Evolutionary conservation across 2,113 vertebrate genomes (phyloP).

Genomic region (Ctenomys sociabilis): DNA sequence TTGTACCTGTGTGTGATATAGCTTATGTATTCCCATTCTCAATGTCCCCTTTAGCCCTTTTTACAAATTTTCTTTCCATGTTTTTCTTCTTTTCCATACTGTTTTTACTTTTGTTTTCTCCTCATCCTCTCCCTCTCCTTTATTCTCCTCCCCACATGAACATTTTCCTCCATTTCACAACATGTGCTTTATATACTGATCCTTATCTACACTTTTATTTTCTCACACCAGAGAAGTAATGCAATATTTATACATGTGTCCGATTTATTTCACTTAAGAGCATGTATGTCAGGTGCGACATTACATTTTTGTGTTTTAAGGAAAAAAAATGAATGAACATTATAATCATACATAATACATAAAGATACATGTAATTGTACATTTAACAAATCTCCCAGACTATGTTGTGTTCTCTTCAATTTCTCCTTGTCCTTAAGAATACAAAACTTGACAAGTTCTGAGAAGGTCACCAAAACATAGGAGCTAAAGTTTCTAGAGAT

Average conservation of each 20-base stretch:
- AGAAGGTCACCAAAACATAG: neutral
- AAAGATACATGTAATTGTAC: neutral
- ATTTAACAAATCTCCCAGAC: neutral
- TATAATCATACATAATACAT: neutral
- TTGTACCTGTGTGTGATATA: neutral
- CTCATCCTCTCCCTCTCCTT: neutral
- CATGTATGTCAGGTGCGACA: neutral
- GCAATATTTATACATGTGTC: neutral
- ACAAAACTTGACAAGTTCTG: neutral
- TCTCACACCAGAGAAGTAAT: neutral
- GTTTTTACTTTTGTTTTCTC: neutral
- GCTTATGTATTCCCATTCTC: neutral
- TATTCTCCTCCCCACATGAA: neutral
- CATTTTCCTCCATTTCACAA: neutral
- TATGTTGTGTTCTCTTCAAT: neutral
- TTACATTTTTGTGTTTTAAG: neutral
- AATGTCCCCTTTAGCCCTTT: neutral
- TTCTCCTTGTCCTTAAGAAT: neutral
- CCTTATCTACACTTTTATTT: neutral
- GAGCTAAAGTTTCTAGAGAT: neutral
- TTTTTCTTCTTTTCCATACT: neutral
- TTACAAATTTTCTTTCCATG: neutral
- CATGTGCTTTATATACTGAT: neutral
- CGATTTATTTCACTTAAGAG: neutral
- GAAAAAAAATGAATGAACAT: neutral